Evolutionary conservation across 2,797 vertebrate species (phyloP), one percentile per base, ranked within the genome.

Genomic region (Selene dorsalis): DNA sequence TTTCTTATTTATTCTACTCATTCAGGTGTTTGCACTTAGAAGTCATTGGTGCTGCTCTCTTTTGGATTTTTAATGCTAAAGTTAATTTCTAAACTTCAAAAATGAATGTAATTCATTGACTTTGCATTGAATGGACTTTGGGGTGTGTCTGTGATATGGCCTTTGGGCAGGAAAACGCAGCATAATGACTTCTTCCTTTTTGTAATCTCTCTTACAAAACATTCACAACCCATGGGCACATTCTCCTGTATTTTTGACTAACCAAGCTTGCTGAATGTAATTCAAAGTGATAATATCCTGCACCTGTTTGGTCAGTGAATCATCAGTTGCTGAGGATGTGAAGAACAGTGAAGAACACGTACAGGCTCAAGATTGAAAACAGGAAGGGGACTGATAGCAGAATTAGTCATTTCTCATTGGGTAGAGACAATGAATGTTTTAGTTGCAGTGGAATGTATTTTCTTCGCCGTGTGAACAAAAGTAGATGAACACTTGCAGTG

Each of bases 161-260:
- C 53, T 45, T 17, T 18, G 41, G 75, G 73, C 66, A 75, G n/a
- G 39, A 79, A 71, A 48, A 71, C 20, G 6, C 32, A 35, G 7
- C 32, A 35, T 35, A 35, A 35, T 62, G 20, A 77, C 43, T 70
- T 77, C 32, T 50, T 69, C 72, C 72, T 56, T 80, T 41, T 47
- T 18, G 26, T 26, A 57, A 55, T 8, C 13, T 11, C 17, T 53
- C 17, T 59, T 41, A 28, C 18, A 64, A 45, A 75, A 30, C 22
- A 16, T 24, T 60, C 41, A 35, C 17, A 65, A 48, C 66, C 24
- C 24, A 17, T 1, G 5, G 70, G 24, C 47, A 41, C n/a, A 22
- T 16, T 18, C n/a, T 45, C 43, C 43, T 5, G 16, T 5, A 13
- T 45, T 45, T 12, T 45, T 6, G 43, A 14, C 28, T 39, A 77